Conservation (phyloP, 2,113 vertebrate genomes). For the Ia io region DNA sequence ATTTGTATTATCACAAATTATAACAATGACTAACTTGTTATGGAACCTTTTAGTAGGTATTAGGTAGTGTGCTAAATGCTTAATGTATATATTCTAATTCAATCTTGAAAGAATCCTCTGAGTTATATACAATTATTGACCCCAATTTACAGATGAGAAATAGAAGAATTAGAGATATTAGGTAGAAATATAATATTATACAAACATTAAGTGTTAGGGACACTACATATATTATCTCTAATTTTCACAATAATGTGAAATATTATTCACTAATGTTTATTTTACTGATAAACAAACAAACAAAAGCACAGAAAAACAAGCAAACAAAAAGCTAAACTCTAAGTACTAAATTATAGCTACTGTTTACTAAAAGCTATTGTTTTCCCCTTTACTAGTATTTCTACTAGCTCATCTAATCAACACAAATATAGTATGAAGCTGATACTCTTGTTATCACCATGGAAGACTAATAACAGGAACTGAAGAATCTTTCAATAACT, state of each 20-base stretch:
- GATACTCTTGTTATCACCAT: neutral
- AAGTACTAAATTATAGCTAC: neutral
- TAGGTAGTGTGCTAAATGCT: neutral
- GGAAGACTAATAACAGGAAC: neutral
- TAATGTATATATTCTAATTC: neutral
- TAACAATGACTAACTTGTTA: neutral
- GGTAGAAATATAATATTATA: neutral
- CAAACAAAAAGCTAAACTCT: neutral
- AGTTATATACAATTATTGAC: neutral
- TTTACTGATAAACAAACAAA: neutral
- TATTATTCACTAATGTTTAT: neutral
- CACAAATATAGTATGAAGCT: neutral
- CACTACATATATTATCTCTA: neutral
- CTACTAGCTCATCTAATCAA: neutral
- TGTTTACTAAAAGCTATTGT: neutral
- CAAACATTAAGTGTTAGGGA: neutral
- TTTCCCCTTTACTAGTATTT: neutral
- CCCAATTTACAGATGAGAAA: neutral
- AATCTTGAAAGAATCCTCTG: neutral
- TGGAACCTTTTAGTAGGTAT: neutral
- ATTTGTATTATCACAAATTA: neutral
- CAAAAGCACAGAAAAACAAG: no score
- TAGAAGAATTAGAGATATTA: neutral
- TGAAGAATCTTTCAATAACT: neutral
- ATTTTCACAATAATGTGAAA: slow-evolving; percentile 15